Evolutionary conservation across 1,140 invertebrate genomes (phyloP).

Genomic region (Brachionus rotundiformis): DNA sequence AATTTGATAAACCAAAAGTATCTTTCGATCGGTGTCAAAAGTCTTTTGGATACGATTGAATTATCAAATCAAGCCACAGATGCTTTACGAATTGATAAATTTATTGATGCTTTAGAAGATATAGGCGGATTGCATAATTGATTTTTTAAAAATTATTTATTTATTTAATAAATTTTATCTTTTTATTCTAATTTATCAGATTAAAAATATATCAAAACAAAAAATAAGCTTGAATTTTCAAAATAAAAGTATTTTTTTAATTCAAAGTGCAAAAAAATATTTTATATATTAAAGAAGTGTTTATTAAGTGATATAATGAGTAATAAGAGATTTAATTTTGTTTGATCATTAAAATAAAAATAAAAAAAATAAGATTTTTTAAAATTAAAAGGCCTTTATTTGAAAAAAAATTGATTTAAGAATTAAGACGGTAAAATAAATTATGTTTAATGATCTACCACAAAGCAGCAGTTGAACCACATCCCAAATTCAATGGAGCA

Average conservation of each 20-base stretch:
- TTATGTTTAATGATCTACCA: not conserved
- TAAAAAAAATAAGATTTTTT: too few species aligned
- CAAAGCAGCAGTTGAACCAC: not conserved
- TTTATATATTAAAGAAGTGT: too few species aligned
- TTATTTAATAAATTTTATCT: not conserved
- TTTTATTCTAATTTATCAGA: not conserved
- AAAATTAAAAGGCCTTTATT: not conserved
- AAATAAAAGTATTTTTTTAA: too few species aligned
- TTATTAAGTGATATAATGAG: too few species aligned
- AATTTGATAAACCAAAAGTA: conserved; percentile 15
- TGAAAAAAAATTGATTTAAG: too few species aligned
- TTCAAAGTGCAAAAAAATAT: too few species aligned
- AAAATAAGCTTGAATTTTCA: too few species aligned
- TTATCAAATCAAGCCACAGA: conserved; percentile 45
- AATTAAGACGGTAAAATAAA: too few species aligned
- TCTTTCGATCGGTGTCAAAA: conserved; percentile 40
- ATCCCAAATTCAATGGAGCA: not conserved
- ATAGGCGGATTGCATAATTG: conserved; percentile 44
- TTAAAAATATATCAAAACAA: too few species aligned
- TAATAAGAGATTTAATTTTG: too few species aligned
- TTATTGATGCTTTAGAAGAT: conserved; percentile 30
- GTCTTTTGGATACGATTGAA: conserved; percentile 45
- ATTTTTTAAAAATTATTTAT: not conserved
- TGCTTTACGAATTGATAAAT: conserved; percentile 8
- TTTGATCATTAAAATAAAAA: too few species aligned